Evolutionary conservation across 2,113 vertebrate genomes (phyloP).

Genomic region (Festucalex cinctus): DNA sequence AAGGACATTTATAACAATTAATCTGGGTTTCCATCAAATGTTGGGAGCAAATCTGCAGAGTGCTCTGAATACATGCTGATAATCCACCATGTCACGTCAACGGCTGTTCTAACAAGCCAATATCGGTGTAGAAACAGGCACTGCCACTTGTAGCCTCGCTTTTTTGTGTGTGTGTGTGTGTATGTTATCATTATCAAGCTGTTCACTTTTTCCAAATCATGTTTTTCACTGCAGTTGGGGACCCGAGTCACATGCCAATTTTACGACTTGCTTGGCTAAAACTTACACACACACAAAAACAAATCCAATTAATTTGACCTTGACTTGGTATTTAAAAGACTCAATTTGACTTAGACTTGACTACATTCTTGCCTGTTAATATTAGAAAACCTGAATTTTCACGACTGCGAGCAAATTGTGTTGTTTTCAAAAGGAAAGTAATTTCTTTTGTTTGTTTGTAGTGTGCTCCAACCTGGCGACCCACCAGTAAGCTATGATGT

Average conservation of each 20-base stretch:
- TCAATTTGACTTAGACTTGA: not conserved
- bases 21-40: conserved; percentile 45
- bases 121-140: conserved; percentile 13
- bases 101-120: conserved; percentile 23
- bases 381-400: not conserved
- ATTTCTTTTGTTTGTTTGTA: too few species aligned
- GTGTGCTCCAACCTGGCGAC: too few species aligned
- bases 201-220: not conserved
- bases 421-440: too few species aligned
- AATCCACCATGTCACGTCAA: conserved; percentile 19
- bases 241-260: not conserved
- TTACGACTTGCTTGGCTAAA: not conserved
- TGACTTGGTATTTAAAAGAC: not conserved
- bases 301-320: not conserved
- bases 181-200: conserved; percentile 1
- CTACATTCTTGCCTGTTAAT: not conserved
- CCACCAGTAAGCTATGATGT: too few species aligned
- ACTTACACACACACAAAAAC: too few species aligned
- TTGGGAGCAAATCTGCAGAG: conserved; percentile 21
- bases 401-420: not conserved
- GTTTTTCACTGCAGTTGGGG: not conserved
- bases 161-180: conserved; percentile 6
- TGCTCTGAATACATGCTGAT: conserved; percentile 29
- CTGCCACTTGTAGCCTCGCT: conserved; percentile 2
- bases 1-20: conserved; percentile 60